These are phyloP conservation scores for Malthinus flaveolus DNA, from an alignment of 2,888 invertebrate genomes.

Conservation along the genomic window DNA sequence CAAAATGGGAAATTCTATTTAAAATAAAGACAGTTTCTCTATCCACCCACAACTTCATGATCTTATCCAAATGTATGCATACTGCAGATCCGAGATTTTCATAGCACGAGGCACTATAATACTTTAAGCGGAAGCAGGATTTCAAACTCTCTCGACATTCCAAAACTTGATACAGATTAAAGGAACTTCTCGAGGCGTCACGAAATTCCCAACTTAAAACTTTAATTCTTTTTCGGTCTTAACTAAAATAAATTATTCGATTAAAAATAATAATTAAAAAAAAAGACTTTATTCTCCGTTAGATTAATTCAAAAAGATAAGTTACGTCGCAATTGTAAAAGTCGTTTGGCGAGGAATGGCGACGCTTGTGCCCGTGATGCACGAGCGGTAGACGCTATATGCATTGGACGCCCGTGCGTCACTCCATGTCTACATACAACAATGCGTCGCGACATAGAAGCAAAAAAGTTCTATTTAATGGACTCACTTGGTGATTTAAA, in stretches of 20 bases:
- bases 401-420: constrained; percentile 40
- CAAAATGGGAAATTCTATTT: constrained; percentile 15
- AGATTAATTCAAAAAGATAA: constrained; percentile 49
- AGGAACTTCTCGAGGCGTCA: constrained; percentile 22
- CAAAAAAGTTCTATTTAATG: constrained; percentile 28
- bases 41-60: constrained; percentile 28
- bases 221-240: too few species aligned
- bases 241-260: too few species aligned
- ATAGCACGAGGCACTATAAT: constrained; percentile 29
- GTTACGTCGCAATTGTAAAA: constrained; percentile 51
- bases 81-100: constrained; percentile 31
- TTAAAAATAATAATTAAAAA: constrained; percentile 28
- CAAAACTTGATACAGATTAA: constrained; percentile 26
- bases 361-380: constrained; percentile 40
- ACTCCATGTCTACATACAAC: constrained; percentile 30
- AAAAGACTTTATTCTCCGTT: constrained; percentile 37
- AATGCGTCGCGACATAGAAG: constrained; percentile 30
- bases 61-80: constrained; percentile 34
- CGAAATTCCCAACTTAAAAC: neutral
- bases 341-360: constrained; percentile 51
- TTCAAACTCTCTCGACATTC: constrained; percentile 26
- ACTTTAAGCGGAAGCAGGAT: constrained; percentile 31
- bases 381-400: constrained; percentile 40
- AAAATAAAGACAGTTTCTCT: constrained; percentile 22
- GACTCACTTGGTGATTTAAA: constrained; percentile 21